Base-by-base conservation (phyloP, 2,797 vertebrate genomes). In the Clarias platycephalus region DNA sequence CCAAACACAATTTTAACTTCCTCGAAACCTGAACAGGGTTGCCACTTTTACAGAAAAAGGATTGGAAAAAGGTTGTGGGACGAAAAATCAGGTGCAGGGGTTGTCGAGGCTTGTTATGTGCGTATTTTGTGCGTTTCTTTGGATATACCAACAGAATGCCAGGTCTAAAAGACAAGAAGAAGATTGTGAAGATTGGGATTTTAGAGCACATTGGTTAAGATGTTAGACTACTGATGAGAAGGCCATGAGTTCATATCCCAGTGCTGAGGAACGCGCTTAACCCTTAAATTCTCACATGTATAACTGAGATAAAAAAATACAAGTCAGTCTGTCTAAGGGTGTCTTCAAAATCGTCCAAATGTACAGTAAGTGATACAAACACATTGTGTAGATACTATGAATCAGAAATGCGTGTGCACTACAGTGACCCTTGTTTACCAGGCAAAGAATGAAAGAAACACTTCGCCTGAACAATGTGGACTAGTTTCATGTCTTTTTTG, bases 1-100 rank as follows among this genome's bases (percentile, higher is more conserved):
- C 37, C 77, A 49, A n/a, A 80, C 16, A 64, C 60, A 26, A 64
- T 80, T 80, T 80, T 49, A 80, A 64, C 78, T 53, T 80, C 40
- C 26, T 20, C 9, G 24, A 67, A 80, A 80, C 12, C 3, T 80
- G 37, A 44, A 40, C 60, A 64, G 60, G 77, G 60, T 63, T 63
- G 77, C 60, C 75, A 77, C 34, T 22, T 76, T 15, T 58, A 58
- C 10, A 34, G 18, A 18, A 24, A 76, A 76, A 24, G 18, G 20
- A 58, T 76, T 34, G 9, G 16, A 3, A 58, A 76, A 58, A 57
- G 9, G 9, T 34, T 34, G 12, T 22, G 53, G 28, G 53, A 0
- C 16, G 16, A 75, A 55, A 28, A 57, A 57, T 16, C 26, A 28
- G 31, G 49, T 55, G n/a, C 49, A 20, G 26, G 16, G 7, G 2